Base-by-base conservation (phyloP, 1,140 invertebrate species). In the Ditylenchus dipsaci region DNA sequence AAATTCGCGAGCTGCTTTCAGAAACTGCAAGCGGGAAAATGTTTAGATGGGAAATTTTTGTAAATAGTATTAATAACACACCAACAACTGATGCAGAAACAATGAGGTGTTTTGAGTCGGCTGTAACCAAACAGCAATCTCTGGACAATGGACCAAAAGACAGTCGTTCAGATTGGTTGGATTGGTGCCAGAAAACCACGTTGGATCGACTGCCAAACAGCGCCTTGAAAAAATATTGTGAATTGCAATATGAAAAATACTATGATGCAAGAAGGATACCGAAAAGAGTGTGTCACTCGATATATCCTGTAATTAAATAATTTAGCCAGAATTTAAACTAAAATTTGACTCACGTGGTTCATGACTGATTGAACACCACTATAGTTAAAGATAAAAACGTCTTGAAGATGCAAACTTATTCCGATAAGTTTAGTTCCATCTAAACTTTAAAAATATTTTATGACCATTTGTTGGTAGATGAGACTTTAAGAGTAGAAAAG, bases 351-450 rank as follows among this genome's bases (percentile, higher is more conserved):
- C 3, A 38, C 33, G 11, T 38, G 3, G 11, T 38, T 38, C 33
- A 38, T 38, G 11, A 38, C 11, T 38, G 30, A 60, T 60, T 60
- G 68, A 13, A 70, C 45, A 43, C 65, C 73, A 29, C n/a, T 19
- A 49, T 79, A 76, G n/a, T 38, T 29, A 57, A 49, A 77, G 21
- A 76, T 43, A n/a, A 63, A 30, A 27, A 76, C 60, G 43, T 75
- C 73, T n/a, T 58, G 76, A 9, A 61, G n/a, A 49, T 62, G 42
- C 17, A 29, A 27, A 53, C 42, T 56, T 49, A 76, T 58, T 27
- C 63, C 76, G 49, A 79, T 59, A 9, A 76, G 38, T 57, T 67
- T 30, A 21, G 43, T 45, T 3, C 75, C 75, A 53, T 53, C 49
- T 53, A 26, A 53, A 53, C n/a, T n/a, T n/a, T n/a, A n/a, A n/a